Base-by-base conservation (phyloP, 2,797 vertebrate species). In the Mormyrus proboscirostris region DNA sequence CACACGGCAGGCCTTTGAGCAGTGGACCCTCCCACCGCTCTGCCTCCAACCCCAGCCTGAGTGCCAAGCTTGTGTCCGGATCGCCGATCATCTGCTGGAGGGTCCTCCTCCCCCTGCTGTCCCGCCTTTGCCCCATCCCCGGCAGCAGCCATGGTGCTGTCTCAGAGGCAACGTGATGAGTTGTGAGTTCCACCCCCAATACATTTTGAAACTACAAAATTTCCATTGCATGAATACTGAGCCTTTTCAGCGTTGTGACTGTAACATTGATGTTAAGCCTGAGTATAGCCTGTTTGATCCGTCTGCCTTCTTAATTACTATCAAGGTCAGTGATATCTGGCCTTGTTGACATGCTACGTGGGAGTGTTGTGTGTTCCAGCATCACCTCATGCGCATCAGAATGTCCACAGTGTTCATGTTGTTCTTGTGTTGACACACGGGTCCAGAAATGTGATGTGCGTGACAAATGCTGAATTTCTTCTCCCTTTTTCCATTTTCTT, bases 91-190 rank as follows among this genome's bases (percentile, higher is more conserved):
- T 93, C 94, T 95, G 94, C 87, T 90, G 92, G 95, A 92, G 94
- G 96, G 96, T 94, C 92, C 95, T 93, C 69, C 69, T 29, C 44
- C 92, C 95, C 92, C 96, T 92, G 92, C 94, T 94, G 16, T 94
- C 94, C 93, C 89, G 55, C 87, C 90, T 93, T 95, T 93, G 91
- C 92, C 93, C 88, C 94, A 93, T 94, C 93, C 92, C 94, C 92
- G 86, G 57, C 95, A 93, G 94, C 96, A 96, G 95, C 93, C 92
- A 99, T 99, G 99, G 99, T 99, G 97, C 98, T 99, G 96, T 99
- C 99, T 94, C 99, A 99, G 95, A 98, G 98, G 96, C 99, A 99
- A 97, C 96, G 98, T 97, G 99, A 99, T 92, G 98, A 99, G 95
- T 96, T 99, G 98, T 99, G 95, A 99, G 99, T 97, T 87, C 19